A percentile compares a stretch with the other conserved stretches of the same genome.
These are phyloP conservation scores for Probosciger aterrimus DNA, from an alignment of 2,113 vertebrate genomes.

Conservation along the genomic window DNA sequence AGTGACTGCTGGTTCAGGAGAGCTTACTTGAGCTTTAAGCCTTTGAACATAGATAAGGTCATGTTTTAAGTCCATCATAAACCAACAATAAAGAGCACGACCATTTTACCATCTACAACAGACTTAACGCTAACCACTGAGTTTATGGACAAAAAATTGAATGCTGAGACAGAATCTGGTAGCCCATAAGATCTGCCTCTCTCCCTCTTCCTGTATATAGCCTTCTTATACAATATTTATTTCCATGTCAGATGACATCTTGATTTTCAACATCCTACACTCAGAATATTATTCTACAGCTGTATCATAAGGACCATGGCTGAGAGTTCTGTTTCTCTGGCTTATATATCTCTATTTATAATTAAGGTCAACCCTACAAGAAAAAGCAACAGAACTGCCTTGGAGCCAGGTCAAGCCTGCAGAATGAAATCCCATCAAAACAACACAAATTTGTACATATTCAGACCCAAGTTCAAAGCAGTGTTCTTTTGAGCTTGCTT, in stretches of 20 bases:
- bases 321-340: neutral
- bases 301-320: neutral
- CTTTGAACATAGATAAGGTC: rapidly evolving
- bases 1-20: neutral
- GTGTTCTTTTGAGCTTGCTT: neutral
- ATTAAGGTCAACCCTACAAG: neutral
- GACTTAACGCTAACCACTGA: neutral
- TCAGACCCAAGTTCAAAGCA: neutral
- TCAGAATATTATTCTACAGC: neutral
- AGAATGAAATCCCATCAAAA: neutral
- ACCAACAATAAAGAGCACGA: neutral
- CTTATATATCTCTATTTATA: neutral
- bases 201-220: neutral
- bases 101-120: neutral
- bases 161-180: neutral
- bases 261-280: neutral
- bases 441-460: neutral
- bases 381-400: neutral
- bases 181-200: neutral
- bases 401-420: neutral
- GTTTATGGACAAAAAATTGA: neutral
- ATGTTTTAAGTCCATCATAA: neutral
- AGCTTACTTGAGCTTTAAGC: neutral
- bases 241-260: neutral
- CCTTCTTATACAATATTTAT: neutral